Evolutionary conservation across 2,888 invertebrate species (phyloP).

Genomic region (Drepanosiphum platanoidis): DNA sequence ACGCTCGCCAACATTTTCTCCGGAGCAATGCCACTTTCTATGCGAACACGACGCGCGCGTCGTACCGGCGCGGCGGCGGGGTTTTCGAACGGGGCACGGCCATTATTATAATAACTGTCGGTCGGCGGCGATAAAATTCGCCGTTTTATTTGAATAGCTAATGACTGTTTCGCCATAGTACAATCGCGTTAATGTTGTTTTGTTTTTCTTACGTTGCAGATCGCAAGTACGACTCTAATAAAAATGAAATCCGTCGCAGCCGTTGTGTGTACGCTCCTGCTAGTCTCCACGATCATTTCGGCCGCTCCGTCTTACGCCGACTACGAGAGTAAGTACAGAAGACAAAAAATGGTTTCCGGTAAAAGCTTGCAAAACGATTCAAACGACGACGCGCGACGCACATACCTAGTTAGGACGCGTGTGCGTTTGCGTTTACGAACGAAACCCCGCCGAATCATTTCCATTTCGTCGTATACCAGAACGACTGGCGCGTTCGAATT

Average conservation of each 20-base stretch:
- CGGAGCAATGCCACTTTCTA: background rate
- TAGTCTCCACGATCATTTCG: conserved; percentile 22
- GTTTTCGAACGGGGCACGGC: too few species aligned
- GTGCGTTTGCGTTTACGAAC: background rate
- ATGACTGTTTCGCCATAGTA: too few species aligned
- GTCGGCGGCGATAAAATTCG: background rate
- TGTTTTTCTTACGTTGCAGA: conserved; percentile 10
- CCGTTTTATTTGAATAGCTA: background rate
- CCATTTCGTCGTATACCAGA: too few species aligned
- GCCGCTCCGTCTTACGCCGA: conserved; percentile 49
- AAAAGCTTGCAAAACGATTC: too few species aligned
- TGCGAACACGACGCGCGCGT: too few species aligned
- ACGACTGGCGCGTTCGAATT: background rate
- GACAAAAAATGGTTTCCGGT: background rate
- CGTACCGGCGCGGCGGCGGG: too few species aligned
- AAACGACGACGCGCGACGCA: background rate
- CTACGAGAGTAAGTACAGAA: conserved; percentile 41
- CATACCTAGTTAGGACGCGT: background rate
- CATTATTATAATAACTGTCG: background rate
- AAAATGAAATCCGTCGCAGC: conserved; percentile 47
- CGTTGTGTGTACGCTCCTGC: conserved; percentile 9
- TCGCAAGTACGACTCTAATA: background rate
- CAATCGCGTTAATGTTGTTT: background rate
- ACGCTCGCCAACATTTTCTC: background rate
- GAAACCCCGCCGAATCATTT: too few species aligned